A percentile compares a stretch with the other conserved stretches of the same genome.
Evolutionary conservation across 2,797 vertebrate species (phyloP).

Genomic region (Eidolon dupreanum): DNA sequence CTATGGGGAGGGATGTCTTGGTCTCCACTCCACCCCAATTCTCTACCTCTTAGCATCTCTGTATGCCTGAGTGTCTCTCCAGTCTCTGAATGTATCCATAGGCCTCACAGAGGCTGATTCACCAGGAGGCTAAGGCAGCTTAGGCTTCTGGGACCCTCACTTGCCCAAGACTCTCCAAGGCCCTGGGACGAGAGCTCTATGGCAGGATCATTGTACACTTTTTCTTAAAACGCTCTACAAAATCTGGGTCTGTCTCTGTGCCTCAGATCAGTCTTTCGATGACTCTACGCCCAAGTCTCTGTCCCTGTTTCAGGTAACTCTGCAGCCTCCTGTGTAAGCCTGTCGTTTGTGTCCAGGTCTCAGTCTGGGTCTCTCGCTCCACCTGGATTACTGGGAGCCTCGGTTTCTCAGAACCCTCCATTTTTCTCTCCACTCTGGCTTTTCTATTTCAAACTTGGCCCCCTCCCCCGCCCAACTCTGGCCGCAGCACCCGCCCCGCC

Average conservation of each 20-base stretch:
- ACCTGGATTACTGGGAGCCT: neutral
- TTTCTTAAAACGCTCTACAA: neutral
- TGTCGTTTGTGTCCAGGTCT: neutral
- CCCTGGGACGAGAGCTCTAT: neutral
- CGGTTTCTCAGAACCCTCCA: neutral
- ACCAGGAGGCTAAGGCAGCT: neutral
- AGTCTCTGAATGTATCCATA: neutral
- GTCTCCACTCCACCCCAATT: neutral
- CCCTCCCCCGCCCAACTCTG: slow-evolving; percentile 26
- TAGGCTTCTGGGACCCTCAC: slow-evolving; percentile 3
- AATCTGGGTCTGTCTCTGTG: neutral
- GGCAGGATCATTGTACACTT: neutral
- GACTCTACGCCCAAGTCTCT: neutral
- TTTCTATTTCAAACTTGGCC: slow-evolving; percentile 60
- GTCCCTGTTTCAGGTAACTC: neutral
- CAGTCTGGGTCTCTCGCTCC: neutral
- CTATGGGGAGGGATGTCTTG: neutral
- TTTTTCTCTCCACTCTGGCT: neutral
- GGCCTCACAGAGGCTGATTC: slow-evolving; percentile 10
- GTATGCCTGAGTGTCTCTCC: neutral
- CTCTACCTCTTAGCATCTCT: neutral
- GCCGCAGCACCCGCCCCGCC: neutral
- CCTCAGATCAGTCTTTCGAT: neutral
- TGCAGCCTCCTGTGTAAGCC: neutral
- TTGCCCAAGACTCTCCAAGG: neutral